These are phyloP conservation scores for Drosophila aff. DNA, from an alignment of 1,140 invertebrate species.

Conservation along the genomic window DNA sequence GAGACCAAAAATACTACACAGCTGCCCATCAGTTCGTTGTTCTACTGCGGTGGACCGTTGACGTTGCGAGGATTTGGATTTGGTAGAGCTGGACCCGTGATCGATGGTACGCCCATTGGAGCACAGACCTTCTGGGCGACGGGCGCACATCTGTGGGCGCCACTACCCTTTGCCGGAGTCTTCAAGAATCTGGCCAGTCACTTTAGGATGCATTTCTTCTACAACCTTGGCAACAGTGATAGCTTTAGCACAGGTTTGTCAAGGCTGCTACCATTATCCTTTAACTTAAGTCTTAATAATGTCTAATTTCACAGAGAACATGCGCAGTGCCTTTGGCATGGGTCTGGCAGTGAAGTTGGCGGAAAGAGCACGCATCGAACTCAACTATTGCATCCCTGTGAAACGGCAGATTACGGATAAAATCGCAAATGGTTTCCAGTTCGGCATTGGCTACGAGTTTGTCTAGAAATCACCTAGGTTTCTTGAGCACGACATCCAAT, in stretches of 20 bases:
- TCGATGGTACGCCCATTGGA: conserved; percentile 78
- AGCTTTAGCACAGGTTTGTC: conserved; percentile 67
- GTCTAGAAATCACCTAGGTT: conserved; percentile 51
- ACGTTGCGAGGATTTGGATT: conserved; percentile 79
- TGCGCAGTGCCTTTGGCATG: conserved; percentile 77
- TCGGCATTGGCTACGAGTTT: conserved; percentile 84
- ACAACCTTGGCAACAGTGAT: conserved; percentile 82
- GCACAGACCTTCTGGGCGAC: conserved; percentile 80
- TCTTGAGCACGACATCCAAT: background rate
- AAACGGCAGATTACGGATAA: conserved; percentile 62
- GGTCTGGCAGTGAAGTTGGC: conserved; percentile 80
- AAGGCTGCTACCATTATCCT: fast-evolving
- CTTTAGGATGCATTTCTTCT: conserved; percentile 84
- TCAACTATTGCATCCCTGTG: conserved; percentile 83
- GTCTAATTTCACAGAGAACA: conserved; percentile 58
- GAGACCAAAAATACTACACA: conserved; percentile 69
- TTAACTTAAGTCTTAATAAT: background rate
- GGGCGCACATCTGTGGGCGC: conserved; percentile 80
- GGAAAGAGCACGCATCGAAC: conserved; percentile 82
- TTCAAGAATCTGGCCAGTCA: conserved; percentile 79
- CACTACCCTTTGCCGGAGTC: conserved; percentile 74
- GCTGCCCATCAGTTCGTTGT: conserved; percentile 77
- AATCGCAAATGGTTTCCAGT: conserved; percentile 73
- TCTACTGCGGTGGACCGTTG: conserved; percentile 81
- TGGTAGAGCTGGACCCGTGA: conserved; percentile 75